These are phyloP conservation scores for Rousettus madagascariensis DNA, from an alignment of 2,797 vertebrate genomes.

Conservation along the genomic window DNA sequence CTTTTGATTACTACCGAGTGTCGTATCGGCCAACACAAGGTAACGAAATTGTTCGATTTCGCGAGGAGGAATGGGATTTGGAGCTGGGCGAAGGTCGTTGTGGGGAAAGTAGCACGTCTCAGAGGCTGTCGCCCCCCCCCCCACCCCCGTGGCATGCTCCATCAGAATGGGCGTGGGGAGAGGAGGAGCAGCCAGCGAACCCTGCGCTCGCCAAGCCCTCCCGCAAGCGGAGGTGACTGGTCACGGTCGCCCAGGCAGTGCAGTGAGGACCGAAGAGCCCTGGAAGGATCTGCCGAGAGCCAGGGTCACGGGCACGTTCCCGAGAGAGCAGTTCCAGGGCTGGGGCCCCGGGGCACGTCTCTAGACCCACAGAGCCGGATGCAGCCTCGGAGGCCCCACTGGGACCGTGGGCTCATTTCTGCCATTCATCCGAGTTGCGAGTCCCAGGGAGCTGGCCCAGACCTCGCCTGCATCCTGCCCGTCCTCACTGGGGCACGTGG, in stretches of 20 bases:
- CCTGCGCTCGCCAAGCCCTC: neutral
- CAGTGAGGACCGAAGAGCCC: neutral
- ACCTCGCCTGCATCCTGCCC: neutral
- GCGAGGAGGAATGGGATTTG: neutral
- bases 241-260: neutral
- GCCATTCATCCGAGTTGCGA: neutral
- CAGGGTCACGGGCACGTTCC: neutral
- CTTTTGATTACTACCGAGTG: slow-evolving; percentile 95
- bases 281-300: neutral
- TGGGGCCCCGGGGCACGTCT: neutral
- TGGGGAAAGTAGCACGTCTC: neutral
- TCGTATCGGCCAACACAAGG: slow-evolving; percentile 93
- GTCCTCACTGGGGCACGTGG: neutral
- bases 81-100: neutral
- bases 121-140: neutral
- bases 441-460: slow-evolving; percentile 38
- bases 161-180: neutral
- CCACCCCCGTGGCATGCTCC: neutral
- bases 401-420: neutral
- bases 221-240: neutral
- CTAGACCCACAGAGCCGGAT: neutral
- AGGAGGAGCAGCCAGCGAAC: neutral
- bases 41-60: slow-evolving; percentile 74
- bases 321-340: neutral
- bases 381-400: neutral